Conservation (phyloP, 2,888 invertebrate genomes). For the Habroteleia sp. region DNA sequence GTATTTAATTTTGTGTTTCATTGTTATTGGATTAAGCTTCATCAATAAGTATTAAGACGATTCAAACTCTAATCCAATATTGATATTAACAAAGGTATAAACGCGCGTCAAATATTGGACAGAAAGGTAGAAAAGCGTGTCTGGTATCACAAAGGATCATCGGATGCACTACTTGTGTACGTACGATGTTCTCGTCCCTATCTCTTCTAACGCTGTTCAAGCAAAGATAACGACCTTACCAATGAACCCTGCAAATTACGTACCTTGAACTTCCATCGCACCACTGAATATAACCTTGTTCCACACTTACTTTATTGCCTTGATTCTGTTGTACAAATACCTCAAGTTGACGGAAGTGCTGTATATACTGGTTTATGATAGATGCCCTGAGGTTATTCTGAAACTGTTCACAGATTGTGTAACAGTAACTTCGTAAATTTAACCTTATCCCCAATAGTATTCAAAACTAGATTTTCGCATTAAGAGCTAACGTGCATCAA, state of each 20-base stretch:
- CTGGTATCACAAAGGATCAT: constrained; percentile 36
- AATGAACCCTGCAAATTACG: constrained; percentile 59
- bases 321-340: constrained; percentile 45
- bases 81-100: constrained; percentile 12
- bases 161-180: constrained; percentile 34
- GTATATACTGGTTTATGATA: constrained; percentile 47
- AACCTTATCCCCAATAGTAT: constrained; percentile 20
- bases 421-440: constrained; percentile 51
- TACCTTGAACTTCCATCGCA: constrained; percentile 56
- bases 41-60: constrained; percentile 18
- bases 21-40: too few relatives aligned
- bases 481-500: constrained; percentile 18
- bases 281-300: constrained; percentile 53
- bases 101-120: constrained; percentile 22
- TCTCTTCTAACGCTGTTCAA: constrained; percentile 35
- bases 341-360: constrained; percentile 59
- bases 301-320: constrained; percentile 54
- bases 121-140: constrained; percentile 39
- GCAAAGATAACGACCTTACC: constrained; percentile 56
- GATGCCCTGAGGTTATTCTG: constrained; percentile 48
- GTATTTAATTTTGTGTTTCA: too few relatives aligned
- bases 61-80: constrained; percentile 23
- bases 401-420: constrained; percentile 59
- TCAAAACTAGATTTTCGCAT: constrained; percentile 50
- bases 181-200: constrained; percentile 27